Evolutionary conservation across 2,888 invertebrate genomes (phyloP).

Genomic region (Diarsia mendica): DNA sequence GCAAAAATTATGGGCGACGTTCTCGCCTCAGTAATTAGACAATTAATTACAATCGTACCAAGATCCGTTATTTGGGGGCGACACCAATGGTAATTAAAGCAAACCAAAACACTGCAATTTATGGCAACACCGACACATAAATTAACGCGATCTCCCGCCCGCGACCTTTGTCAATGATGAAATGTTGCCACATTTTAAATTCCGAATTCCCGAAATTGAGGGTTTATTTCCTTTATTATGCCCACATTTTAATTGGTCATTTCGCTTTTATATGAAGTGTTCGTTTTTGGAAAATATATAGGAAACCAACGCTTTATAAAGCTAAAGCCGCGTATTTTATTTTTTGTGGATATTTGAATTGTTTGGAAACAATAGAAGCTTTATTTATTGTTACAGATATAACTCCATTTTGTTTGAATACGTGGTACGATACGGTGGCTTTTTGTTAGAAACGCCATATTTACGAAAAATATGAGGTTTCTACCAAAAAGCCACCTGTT

Average conservation of each 20-base stretch:
- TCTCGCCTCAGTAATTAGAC: conserved; percentile 67
- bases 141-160: conserved; percentile 70
- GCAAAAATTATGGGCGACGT: conserved; percentile 38
- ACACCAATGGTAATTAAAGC: conserved; percentile 78
- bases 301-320: conserved; percentile 25
- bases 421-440: too few species aligned
- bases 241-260: conserved; percentile 45
- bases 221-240: conserved; percentile 50
- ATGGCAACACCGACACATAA: conserved; percentile 78
- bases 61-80: conserved; percentile 72
- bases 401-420: background rate
- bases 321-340: conserved; percentile 17
- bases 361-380: conserved; percentile 21
- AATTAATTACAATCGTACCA: conserved; percentile 73
- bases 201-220: conserved; percentile 42
- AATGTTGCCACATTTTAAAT: conserved; percentile 66
- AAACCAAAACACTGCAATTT: conserved; percentile 77
- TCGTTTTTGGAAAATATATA: conserved; percentile 23
- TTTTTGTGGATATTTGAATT: conserved; percentile 11
- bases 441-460: too few species aligned
- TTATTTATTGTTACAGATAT: conserved; percentile 1
- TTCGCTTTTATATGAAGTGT: conserved; percentile 17
- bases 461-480: background rate
- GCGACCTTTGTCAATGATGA: conserved; percentile 73
- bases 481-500: background rate